Percentiles rank a stretch among this genome's conserved stretches.
Conservation (phyloP, 2,888 invertebrate genomes). For the Noctua fimbriata region DNA sequence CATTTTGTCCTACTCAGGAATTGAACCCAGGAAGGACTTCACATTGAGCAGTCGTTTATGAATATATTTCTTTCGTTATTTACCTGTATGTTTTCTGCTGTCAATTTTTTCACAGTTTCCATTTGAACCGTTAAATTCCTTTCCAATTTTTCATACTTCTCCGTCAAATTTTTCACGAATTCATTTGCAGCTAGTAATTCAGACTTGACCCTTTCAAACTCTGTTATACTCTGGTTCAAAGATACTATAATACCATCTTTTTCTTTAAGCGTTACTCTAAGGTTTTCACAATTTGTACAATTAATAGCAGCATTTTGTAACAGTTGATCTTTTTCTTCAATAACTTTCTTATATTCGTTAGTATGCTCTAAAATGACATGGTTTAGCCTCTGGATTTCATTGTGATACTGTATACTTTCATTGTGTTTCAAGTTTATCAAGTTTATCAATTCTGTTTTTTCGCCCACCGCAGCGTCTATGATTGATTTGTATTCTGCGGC, state of each 20-base stretch:
- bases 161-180: slow-evolving; percentile 91
- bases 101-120: slow-evolving; percentile 91
- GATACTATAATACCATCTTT: slow-evolving; percentile 82
- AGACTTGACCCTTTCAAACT: slow-evolving; percentile 80
- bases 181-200: slow-evolving; percentile 90
- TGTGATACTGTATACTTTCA: slow-evolving; percentile 95
- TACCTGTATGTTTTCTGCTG: slow-evolving; percentile 91
- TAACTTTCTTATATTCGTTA: slow-evolving; percentile 79
- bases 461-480: slow-evolving; percentile 81
- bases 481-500: slow-evolving; percentile 77
- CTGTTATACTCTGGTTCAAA: slow-evolving; percentile 76
- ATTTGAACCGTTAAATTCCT: slow-evolving; percentile 92
- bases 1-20: not conserved
- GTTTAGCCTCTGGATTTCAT: slow-evolving; percentile 95
- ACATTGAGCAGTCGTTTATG: not conserved
- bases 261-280: slow-evolving; percentile 79
- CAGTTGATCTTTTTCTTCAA: slow-evolving; percentile 79
- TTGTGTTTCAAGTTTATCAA: slow-evolving; percentile 95
- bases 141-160: slow-evolving; percentile 93
- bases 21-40: not conserved
- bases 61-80: slow-evolving; percentile 6
- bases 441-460: slow-evolving; percentile 93
- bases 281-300: slow-evolving; percentile 80
- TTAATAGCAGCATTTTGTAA: slow-evolving; percentile 67
- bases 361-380: slow-evolving; percentile 90